These are phyloP conservation scores for Oscheius myriophilus DNA, from an alignment of 2,888 invertebrate genomes.

Conservation along the genomic window DNA sequence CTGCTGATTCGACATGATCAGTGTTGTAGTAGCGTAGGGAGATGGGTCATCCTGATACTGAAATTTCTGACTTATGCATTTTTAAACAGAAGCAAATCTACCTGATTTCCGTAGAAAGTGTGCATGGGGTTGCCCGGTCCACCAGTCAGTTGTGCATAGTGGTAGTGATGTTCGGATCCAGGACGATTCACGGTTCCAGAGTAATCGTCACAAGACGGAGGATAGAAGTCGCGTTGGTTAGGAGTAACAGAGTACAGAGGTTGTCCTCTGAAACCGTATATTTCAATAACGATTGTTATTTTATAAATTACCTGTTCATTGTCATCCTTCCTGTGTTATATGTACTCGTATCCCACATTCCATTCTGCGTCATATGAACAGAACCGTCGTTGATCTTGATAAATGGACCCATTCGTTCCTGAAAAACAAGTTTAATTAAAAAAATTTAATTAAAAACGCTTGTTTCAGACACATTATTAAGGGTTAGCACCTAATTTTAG, in stretches of 20 bases:
- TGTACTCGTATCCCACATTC: constrained; percentile 47
- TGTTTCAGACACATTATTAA: no score
- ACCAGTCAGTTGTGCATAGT: constrained; percentile 62
- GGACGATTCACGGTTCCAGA: constrained; percentile 49
- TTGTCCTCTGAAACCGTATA: constrained; percentile 22
- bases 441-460: not conserved
- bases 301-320: constrained; percentile 43
- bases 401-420: constrained; percentile 52
- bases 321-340: constrained; percentile 47
- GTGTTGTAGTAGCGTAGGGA: constrained; percentile 69
- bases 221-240: constrained; percentile 56
- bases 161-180: constrained; percentile 56
- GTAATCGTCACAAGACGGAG: constrained; percentile 40
- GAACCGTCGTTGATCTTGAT: constrained; percentile 69
- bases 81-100: not conserved
- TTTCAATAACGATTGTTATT: not conserved
- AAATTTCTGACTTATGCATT: constrained; percentile 13
- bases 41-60: constrained; percentile 66
- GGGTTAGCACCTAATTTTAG: no score
- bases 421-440: not conserved
- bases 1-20: constrained; percentile 63
- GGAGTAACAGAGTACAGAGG: constrained; percentile 55
- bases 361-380: constrained; percentile 56
- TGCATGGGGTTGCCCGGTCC: constrained; percentile 53
- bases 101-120: constrained; percentile 60